Base-by-base conservation (phyloP, 2,113 vertebrate species). In the Mandrillus leucophaeus region DNA sequence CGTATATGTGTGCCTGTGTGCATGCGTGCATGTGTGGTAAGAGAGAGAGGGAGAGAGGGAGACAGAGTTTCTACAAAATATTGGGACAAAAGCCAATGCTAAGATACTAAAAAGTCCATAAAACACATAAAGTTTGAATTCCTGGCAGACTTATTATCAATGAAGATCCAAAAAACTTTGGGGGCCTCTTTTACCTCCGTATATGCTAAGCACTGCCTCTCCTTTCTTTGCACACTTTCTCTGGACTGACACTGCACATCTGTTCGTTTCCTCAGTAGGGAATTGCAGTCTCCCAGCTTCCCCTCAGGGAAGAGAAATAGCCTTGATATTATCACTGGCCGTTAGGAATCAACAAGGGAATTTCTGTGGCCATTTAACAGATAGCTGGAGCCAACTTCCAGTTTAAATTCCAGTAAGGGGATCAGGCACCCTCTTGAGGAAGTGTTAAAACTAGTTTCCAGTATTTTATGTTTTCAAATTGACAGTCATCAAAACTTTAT, bases 401-500 rank as follows among this genome's bases (percentile, higher is more conserved):
- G 59, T 82, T 96, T 85, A 96, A 61, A 66, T 73, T 80, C 55
- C 66, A 59, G 11, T 40, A 59, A 93, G 81, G 85, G 32, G 64
- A 84, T 48, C 43, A 82, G 75, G 38, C 52, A 86, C 85, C 43
- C 8, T 81, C 92, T 68, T 73, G 45, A 76, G 84, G 66, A 82
- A 50, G 48, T 79, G 57, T 68, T 87, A 95, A 97, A 95, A 96
- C 70, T 57, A 68, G 95, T 93, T 90, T 90, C 17, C n/a, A 78
- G 59, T 88, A 64, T 75, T 90, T 68, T 90, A 64, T 81, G 14
- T 85, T 95, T 97, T 94, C 88, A 85, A 64, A 59, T 87, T 72
- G 90, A 50, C 25, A 88, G 78, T 30, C 59, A 82, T 90, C 70
- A 81, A 25, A 93, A 64, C 64, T 92, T 80, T 80, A 80, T 76